phyloP scores from a whole-genome alignment of 2,888 invertebrate species.

The Drosophila stalkeri region DNA sequence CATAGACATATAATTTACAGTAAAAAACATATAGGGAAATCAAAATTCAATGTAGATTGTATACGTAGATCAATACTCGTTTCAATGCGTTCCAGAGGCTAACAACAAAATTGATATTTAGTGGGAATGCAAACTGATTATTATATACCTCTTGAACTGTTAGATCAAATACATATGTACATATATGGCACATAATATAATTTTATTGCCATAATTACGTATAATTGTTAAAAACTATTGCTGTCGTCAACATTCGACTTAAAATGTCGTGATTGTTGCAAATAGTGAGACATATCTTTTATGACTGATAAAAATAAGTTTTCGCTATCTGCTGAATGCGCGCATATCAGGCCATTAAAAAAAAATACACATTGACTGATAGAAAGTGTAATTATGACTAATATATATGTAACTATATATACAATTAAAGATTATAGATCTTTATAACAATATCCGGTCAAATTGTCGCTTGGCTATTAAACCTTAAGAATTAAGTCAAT shows the following conservation, averaged over 20 bases:
- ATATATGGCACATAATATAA: neutral
- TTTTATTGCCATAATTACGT: neutral
- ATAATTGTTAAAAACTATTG: neutral
- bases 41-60: too few relatives aligned
- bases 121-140: too few relatives aligned
- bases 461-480: neutral
- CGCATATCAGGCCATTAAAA: neutral
- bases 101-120: too few relatives aligned
- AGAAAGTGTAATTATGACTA: neutral
- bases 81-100: too few relatives aligned
- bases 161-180: neutral
- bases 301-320: neutral
- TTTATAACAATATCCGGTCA: neutral
- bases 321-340: neutral
- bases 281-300: neutral
- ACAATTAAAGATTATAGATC: neutral
- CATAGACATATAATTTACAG: too few relatives aligned
- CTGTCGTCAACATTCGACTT: neutral
- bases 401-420: neutral
- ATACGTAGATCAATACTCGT: too few relatives aligned
- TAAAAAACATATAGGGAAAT: too few relatives aligned
- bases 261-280: neutral
- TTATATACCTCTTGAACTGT: neutral
- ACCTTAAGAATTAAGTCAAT: conserved; percentile 1
- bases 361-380: too few relatives aligned